Evolutionary conservation across 2,797 vertebrate species (phyloP).

Genomic region (Xenopus petersii): DNA sequence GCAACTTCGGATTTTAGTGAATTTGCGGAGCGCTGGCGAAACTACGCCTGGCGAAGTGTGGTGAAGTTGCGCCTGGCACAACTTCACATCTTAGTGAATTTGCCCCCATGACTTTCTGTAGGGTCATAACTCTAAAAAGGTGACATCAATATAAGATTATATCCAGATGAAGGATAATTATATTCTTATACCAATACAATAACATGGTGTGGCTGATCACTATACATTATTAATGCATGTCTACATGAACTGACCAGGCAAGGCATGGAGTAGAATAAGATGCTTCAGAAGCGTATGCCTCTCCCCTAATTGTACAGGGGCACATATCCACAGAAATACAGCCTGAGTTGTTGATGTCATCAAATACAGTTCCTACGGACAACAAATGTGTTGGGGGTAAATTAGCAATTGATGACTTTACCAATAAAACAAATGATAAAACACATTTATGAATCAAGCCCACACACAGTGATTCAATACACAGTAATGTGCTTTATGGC

Average conservation of each 20-base stretch:
- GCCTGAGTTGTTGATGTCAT: slow-evolving; percentile 65
- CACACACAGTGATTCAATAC: too few species aligned
- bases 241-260: slow-evolving; percentile 61
- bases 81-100: too few species aligned
- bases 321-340: slow-evolving; percentile 63
- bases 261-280: slow-evolving; percentile 63
- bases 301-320: slow-evolving; percentile 62
- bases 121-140: too few species aligned
- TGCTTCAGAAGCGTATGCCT: slow-evolving; percentile 60
- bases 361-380: slow-evolving; percentile 65
- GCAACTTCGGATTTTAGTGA: too few species aligned
- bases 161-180: neutral
- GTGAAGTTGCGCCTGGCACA: too few species aligned
- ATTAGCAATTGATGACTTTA: neutral
- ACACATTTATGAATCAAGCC: too few species aligned
- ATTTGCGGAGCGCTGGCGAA: too few species aligned
- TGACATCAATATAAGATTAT: too few species aligned
- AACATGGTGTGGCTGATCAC: neutral
- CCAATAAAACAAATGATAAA: too few species aligned
- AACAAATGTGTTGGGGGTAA: neutral
- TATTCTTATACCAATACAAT: neutral
- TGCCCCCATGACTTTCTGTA: too few species aligned
- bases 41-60: too few species aligned
- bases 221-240: neutral
- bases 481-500: too few species aligned